These are phyloP conservation scores for Pomatorhinus ruficollis DNA, from an alignment of 2,113 vertebrate genomes.

Conservation along the genomic window DNA sequence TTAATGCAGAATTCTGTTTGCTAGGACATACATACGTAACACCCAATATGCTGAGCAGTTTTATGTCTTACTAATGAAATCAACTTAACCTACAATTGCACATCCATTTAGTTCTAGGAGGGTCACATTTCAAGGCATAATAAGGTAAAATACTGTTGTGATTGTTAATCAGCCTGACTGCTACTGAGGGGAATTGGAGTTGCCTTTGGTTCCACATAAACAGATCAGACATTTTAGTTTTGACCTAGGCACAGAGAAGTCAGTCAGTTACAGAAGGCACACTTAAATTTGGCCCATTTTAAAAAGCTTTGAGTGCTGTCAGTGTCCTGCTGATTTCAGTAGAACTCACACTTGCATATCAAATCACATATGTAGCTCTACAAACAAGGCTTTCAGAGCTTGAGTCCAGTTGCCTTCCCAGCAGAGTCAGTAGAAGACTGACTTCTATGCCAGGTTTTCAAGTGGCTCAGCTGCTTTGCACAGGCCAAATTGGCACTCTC, in stretches of 20 bases:
- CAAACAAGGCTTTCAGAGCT: not conserved
- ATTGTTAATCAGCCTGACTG: not conserved
- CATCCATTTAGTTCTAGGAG: not conserved
- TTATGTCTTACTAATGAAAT: not conserved
- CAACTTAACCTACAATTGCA: not conserved
- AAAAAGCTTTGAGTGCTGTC: not conserved
- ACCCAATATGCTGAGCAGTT: not conserved
- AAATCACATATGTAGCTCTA: not conserved
- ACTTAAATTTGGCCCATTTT: not conserved
- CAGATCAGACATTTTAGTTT: not conserved
- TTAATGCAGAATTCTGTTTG: not conserved
- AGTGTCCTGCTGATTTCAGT: not conserved
- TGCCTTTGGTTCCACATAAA: not conserved
- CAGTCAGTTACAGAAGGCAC: not conserved
- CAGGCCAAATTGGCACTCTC: not conserved
- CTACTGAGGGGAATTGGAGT: not conserved
- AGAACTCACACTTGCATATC: not conserved
- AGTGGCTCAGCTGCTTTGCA: not conserved
- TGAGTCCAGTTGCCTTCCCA: not conserved
- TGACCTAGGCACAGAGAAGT: not conserved
- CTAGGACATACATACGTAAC: not conserved
- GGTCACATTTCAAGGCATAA: not conserved
- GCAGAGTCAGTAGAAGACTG: not conserved
- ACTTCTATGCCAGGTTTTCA: not conserved
- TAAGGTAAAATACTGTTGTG: not conserved